These are phyloP conservation scores for Heliconius hewitsoni DNA, from an alignment of 1,140 invertebrate species.

Conservation along the genomic window DNA sequence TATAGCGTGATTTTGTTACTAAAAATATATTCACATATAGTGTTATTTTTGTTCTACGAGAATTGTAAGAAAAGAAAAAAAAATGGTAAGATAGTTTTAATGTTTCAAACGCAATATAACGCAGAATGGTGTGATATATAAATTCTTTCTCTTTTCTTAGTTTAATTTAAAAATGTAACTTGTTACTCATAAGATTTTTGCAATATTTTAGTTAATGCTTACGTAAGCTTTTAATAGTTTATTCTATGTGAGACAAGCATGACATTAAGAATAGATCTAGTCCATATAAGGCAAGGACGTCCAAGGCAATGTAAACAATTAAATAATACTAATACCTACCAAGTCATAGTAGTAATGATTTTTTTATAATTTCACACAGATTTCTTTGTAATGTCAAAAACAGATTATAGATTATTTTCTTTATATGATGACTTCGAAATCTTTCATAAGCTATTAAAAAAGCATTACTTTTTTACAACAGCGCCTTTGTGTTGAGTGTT, in stretches of 20 bases:
- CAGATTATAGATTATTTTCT: slow-evolving; percentile 10
- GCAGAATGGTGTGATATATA: too few relatives aligned
- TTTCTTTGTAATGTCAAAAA: slow-evolving; percentile 6
- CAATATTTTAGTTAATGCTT: not conserved
- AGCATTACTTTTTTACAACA: slow-evolving; percentile 13
- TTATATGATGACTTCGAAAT: not conserved
- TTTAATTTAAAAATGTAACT: not conserved
- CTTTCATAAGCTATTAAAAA: slow-evolving; percentile 7
- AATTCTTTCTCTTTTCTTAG: not conserved
- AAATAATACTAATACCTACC: slow-evolving; percentile 8
- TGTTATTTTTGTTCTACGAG: too few relatives aligned
- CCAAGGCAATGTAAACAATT: slow-evolving; percentile 38
- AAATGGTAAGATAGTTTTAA: too few relatives aligned
- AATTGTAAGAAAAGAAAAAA: too few relatives aligned
- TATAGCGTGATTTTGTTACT: too few relatives aligned
- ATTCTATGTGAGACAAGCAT: slow-evolving; percentile 29
- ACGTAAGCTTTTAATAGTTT: not conserved
- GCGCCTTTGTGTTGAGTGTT: not conserved
- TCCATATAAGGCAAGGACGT: slow-evolving; percentile 47
- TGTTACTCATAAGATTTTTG: not conserved
- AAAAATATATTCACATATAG: too few relatives aligned
- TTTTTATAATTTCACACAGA: not conserved
- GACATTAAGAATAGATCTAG: slow-evolving; percentile 37
- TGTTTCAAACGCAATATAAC: not conserved
- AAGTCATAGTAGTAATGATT: not conserved